Evolutionary conservation across 2,888 invertebrate species (phyloP), one percentile per base, ranked within the genome.

Genomic region (Hypena proboscidalis): DNA sequence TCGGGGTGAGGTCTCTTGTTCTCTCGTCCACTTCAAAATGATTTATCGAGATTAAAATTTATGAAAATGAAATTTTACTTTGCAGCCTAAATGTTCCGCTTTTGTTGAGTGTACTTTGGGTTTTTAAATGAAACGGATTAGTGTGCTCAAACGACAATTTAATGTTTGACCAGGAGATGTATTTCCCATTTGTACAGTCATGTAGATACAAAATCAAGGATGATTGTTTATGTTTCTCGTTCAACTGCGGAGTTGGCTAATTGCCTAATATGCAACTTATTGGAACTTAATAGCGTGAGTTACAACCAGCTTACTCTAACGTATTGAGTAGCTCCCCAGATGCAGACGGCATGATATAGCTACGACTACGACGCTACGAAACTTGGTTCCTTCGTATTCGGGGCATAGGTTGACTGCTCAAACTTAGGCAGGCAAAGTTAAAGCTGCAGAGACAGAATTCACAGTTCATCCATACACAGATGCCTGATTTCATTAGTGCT

Each of bases 11-110:
- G 51, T 45, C 66, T 61, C 67, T 65, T 67, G 65, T 70, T 66
- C 68, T 58, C 52, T 62, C 66, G 57, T 61, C 57, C 64, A 63
- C 66, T 74, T 61, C 60, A 67, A 72, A 70, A 70, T 77, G 72
- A 75, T 76, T 77, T 74, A 77, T 74, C 63, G 67, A 67, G 70
- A 75, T 76, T 74, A 74, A 75, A 74, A 70, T 69, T 70, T 68
- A 71, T 68, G 70, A 75, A 69, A 74, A 74, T 66, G 59, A 68
- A 73, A 74, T 72, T 70, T 71, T 57, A 58, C 65, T 70, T 72
- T 57, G 60, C 57, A 57, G 59, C 58, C 31, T 43, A 58, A 60
- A 61, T 60, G 60, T 63, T 57, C 55, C 48, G 43, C 55, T 60
- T 66, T 67, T 62, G 58, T 60, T 57, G 45, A 54, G 43, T 42